These are phyloP conservation scores for Aspidiotus destructor DNA, from an alignment of 2,888 invertebrate genomes.

Conservation along the genomic window DNA sequence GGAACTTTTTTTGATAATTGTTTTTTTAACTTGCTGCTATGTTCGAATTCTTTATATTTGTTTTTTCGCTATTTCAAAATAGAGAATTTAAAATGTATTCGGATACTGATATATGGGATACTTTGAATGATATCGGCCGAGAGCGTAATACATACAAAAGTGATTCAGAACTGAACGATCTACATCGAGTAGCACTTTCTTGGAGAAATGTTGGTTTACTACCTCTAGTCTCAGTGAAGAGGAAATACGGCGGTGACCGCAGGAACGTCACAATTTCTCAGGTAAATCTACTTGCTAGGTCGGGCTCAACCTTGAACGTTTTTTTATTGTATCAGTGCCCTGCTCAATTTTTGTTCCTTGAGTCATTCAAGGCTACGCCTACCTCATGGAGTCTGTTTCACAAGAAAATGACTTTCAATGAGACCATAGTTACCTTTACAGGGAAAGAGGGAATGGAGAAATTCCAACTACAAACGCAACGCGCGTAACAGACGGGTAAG, in stretches of 20 bases:
- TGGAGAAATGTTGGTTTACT: conserved; percentile 75
- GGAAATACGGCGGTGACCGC: conserved; percentile 51
- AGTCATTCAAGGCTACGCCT: too few relatives aligned
- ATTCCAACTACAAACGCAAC: too few relatives aligned
- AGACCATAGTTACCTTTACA: too few relatives aligned
- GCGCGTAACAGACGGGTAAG: too few relatives aligned
- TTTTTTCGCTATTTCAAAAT: not conserved
- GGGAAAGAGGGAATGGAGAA: too few relatives aligned
- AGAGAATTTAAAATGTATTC: conserved; percentile 61
- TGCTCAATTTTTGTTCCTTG: too few relatives aligned
- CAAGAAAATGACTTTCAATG: too few relatives aligned
- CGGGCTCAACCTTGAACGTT: too few relatives aligned
- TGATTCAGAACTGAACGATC: conserved; percentile 47
- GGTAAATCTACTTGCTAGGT: not conserved
- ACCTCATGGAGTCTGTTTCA: too few relatives aligned
- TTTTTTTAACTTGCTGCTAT: not conserved
- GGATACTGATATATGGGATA: conserved; percentile 50
- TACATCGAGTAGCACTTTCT: conserved; percentile 62
- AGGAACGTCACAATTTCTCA: conserved; percentile 7
- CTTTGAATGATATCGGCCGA: conserved; percentile 46
- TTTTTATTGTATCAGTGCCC: too few relatives aligned
- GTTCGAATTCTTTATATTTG: not conserved
- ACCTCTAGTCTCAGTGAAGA: conserved; percentile 60
- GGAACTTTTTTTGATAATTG: not conserved
- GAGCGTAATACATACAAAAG: conserved; percentile 46